Evolutionary conservation across 2,888 invertebrate genomes (phyloP), one percentile per base, ranked within the genome.

Genomic region (Drosophila falleni): DNA sequence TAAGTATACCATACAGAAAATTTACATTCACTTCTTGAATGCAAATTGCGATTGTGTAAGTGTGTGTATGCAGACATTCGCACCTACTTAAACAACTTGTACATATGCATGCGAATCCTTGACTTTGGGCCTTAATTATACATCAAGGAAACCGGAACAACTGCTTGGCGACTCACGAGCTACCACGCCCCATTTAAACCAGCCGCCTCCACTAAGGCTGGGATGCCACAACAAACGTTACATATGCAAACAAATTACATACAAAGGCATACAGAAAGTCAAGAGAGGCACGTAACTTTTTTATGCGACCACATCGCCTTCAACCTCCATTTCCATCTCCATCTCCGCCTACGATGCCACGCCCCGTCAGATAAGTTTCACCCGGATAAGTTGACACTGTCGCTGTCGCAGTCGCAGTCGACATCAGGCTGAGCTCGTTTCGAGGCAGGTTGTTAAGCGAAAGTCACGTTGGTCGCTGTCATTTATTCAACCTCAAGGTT

Each of bases 121-220:
- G 81, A 84, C 81, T 81, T 72, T 79, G 79, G 65, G 56, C 71
- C 71, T 77, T 81, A 79, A 81, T 79, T 84, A 78, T 69, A 69
- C 84, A 72, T 56, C 78, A 71, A 71, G 71, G 76, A 74, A 72
- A 74, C 68, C 77, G 81, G 77, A 79, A 67, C 76, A 64, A 68
- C 50, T 70, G 61, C 66, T 74, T 66, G 71, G 69, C 62, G 62
- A 47, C 67, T 44, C 50, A 55, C 63, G 13, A 60, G 41, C 11
- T 26, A n/a, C 26, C 56, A 67, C 58, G 63, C 63, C 71, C 53
- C 16, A n/a, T 33, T 55, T 33, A 23, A 15, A 4, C 26, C 60
- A 39, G 9, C 31, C 60, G 56, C 69, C 58, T 42, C 9, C 60
- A 16, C 51, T 46, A 39, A 41, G 46, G 53, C n/a, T 23, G 46